Evolutionary conservation across 1,140 invertebrate species (phyloP), one percentile per base, ranked within the genome.

Genomic region (Phortica variegata): DNA sequence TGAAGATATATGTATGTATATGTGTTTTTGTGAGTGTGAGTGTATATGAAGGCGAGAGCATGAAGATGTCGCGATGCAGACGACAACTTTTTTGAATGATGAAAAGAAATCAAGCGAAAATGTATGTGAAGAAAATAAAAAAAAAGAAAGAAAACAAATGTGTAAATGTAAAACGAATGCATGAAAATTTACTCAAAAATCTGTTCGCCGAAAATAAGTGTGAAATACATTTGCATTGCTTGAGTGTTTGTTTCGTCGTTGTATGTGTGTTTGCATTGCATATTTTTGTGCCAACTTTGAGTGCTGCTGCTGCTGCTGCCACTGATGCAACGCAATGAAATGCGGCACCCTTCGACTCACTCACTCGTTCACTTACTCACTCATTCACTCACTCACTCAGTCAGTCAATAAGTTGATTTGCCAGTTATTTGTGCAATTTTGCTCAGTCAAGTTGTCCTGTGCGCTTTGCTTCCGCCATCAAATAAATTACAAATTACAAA

Each of bases 361-460:
- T 26, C 5, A 26, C 5, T 26, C 23, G 23, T 26, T 42, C 43
- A 21, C 43, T 49, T 39, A 39, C 36, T 23, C 31, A 36, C 12
- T 26, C 32, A 45, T 19, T 43, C 13, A 10, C 23, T 26, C 18
- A 54, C 5, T 38, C 53, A 47, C 55, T 58, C 55, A 51, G 40
- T 48, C 36, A 52, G 42, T 39, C 43, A 44, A 46, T 39, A 21
- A 31, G 33, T 21, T 45, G 54, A 12, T 68, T 68, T 26, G 23
- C 23, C 60, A 68, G 65, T 68, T 68, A 68, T 68, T 68, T 68
- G 60, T 68, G 63, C 63, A 68, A 56, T 69, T 68, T 60, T 45
- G 47, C 60, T 68, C 63, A 63, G 63, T 68, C 60, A 60, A 63
- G 63, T 68, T 63, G 63, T 62, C 34, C 31, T 42, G 49, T 59